Conservation (phyloP, 2,888 invertebrate species). For the Rotaria macrura region DNA sequence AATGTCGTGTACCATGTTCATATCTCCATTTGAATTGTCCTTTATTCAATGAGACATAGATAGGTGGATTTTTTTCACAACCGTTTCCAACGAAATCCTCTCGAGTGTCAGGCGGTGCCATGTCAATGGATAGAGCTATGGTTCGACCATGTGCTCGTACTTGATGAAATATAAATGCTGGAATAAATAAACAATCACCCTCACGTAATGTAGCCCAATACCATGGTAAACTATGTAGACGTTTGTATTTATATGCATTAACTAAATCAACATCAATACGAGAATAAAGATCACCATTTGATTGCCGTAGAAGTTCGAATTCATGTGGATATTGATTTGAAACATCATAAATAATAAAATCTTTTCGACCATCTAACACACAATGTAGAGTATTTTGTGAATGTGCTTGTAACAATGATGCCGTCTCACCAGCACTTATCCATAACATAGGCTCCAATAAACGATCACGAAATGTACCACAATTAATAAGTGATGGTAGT, state of each 20-base stretch:
- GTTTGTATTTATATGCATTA: constrained; percentile 42
- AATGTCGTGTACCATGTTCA: constrained; percentile 27
- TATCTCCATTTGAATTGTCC: constrained; percentile 26
- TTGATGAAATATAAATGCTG: constrained; percentile 47
- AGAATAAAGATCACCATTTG: constrained; percentile 41
- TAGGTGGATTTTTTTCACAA: constrained; percentile 26
- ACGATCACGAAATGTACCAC: constrained; percentile 21
- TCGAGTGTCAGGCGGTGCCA: constrained; percentile 1
- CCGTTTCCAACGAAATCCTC: background rate
- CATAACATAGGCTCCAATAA: constrained; percentile 46
- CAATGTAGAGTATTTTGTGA: constrained; percentile 48
- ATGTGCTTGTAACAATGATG: constrained; percentile 45
- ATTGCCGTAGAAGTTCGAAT: background rate
- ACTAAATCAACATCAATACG: constrained; percentile 46
- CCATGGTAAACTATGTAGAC: constrained; percentile 43
- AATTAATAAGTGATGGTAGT: constrained; percentile 37
- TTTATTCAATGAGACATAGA: constrained; percentile 9
- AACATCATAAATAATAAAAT: constrained; percentile 40
- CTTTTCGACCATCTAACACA: constrained; percentile 47
- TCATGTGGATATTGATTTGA: constrained; percentile 6
- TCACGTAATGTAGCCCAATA: constrained; percentile 42
- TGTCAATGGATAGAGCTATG: constrained; percentile 41
- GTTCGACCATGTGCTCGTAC: constrained; percentile 46
- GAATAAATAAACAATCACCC: constrained; percentile 48
- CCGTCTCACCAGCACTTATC: constrained; percentile 48